Evolutionary conservation across 2,888 invertebrate genomes (phyloP), one percentile per base, ranked within the genome.

Genomic region (Spisula solida): DNA sequence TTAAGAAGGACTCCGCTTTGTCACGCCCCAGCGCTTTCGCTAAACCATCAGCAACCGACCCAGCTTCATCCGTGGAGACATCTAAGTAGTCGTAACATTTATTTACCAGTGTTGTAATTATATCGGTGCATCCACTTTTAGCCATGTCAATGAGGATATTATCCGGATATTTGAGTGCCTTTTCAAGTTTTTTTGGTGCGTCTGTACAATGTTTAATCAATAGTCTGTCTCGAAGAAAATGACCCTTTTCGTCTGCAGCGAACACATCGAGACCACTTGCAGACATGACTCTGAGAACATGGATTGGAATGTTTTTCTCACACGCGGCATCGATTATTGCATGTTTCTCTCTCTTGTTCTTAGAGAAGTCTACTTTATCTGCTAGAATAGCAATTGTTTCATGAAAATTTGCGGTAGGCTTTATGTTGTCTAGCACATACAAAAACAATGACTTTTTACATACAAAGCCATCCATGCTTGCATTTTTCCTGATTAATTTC

Each of bases 201-300:
- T 85, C 86, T n/a, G 48, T 56, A 16, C 47, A 55, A 55, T 87
- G 56, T 12, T 83, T 82, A 0, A 91, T 84, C 34, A 88, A 75
- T 56, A 91, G 88, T 34, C 86, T 75, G 66, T 91, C 89, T 12
- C 91, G 84, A 2, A 91, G 80, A 70, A 88, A 90, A 78, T 85
- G 82, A 18, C 91, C 91, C 14, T 87, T 56, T 0, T 84, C 87
- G 70, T 91, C 91, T 8, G 85, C 25, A 12, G 84, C 82, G 56
- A 91, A 91, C 18, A 91, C 60, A 55, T 91, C 89, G 60, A 89
- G 82, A 20, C 91, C 91, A 48, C 87, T 89, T 16, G 86, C 60
- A 41, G 85, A 78, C 81, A 91, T 81, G 14, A 60, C 82, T 34
- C 84, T 78, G 0, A 91, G 81, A 4, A 87, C 34, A 20, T 48